phyloP scores from a whole-genome alignment of 2,113 vertebrate species.

The Passer montanus region DNA sequence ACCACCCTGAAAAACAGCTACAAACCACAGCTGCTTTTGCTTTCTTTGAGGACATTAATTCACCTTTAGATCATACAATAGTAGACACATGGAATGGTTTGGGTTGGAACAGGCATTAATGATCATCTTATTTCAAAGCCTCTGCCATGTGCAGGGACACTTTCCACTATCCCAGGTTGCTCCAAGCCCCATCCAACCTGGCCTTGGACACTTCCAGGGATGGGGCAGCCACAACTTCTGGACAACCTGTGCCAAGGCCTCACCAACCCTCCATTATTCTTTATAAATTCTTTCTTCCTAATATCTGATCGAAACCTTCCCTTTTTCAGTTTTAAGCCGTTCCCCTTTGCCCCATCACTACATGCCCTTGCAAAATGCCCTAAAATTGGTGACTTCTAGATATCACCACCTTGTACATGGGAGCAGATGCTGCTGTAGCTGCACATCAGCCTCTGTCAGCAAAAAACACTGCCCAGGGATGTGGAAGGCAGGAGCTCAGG shows the following conservation, averaged over 20 bases:
- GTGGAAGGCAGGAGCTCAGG: background rate
- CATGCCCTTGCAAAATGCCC: background rate
- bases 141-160: too few species aligned
- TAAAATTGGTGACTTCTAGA: background rate
- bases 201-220: background rate
- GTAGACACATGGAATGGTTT: background rate
- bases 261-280: background rate
- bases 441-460: background rate
- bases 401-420: rapidly evolving
- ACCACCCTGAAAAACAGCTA: background rate
- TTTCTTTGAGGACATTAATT: background rate
- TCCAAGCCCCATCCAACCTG: background rate
- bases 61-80: rapidly evolving
- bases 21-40: background rate
- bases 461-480: background rate
- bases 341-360: too few species aligned
- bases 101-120: background rate
- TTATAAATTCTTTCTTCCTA: background rate
- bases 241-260: background rate
- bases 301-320: background rate
- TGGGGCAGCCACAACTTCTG: background rate
- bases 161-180: rapidly evolving
- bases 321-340: background rate
- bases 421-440: background rate
- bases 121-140: background rate